These are phyloP conservation scores for Steinernema feltiae DNA, from an alignment of 1,140 invertebrate genomes.

Conservation along the genomic window DNA sequence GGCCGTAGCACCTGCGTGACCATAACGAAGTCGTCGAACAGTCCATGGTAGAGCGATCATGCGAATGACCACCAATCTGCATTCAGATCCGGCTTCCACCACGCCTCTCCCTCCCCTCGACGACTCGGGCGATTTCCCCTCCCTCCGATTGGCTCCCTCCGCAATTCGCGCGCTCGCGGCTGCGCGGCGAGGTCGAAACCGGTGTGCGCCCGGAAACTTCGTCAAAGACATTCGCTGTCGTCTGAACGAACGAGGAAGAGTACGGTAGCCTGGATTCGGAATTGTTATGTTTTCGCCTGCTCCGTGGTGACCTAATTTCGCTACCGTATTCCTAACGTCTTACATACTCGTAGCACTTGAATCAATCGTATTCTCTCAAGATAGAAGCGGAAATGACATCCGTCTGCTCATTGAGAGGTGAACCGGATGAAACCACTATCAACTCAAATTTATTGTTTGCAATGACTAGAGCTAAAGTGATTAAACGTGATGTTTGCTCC, in stretches of 20 bases:
- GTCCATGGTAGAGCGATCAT: conserved; percentile 10
- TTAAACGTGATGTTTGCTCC: background rate
- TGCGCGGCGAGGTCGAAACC: background rate
- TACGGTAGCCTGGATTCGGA: background rate
- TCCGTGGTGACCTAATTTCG: background rate
- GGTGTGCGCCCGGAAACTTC: background rate
- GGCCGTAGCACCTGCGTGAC: background rate
- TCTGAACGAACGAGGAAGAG: background rate
- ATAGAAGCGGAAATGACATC: too few species aligned
- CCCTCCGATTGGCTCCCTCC: background rate
- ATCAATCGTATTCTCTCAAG: too few species aligned
- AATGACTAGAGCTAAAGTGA: background rate
- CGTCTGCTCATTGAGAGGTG: too few species aligned
- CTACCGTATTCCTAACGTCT: background rate
- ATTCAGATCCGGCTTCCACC: background rate
- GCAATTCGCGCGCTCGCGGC: background rate
- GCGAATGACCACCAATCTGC: conserved; percentile 12
- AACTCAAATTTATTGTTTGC: too few species aligned
- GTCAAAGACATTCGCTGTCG: background rate
- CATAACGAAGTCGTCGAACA: conserved; percentile 7
- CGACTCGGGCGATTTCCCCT: background rate
- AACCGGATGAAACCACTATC: too few species aligned
- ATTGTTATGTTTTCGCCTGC: background rate
- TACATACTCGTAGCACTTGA: too few species aligned
- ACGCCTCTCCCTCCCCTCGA: background rate